Conservation (phyloP, 2,797 vertebrate genomes). For the Myiotriccus ornatus region DNA sequence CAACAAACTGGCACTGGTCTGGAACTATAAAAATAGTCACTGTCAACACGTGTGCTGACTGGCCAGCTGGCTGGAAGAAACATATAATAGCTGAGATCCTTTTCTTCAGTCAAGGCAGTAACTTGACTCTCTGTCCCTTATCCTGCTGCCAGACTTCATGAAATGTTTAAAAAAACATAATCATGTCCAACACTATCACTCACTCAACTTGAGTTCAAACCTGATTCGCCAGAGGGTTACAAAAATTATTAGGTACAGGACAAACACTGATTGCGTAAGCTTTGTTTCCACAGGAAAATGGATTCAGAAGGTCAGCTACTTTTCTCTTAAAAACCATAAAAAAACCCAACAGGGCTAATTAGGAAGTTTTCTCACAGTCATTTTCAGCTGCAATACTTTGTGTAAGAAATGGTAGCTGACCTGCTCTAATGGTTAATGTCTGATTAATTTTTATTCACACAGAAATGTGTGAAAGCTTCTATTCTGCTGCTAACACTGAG, state of each 20-base stretch:
- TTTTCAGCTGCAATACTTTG: conserved; percentile 3
- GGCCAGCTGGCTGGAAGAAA: not conserved
- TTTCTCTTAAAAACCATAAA: not conserved
- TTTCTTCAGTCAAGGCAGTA: not conserved
- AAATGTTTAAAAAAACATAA: not conserved
- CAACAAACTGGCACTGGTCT: not conserved
- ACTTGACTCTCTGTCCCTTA: not conserved
- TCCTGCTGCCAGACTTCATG: not conserved
- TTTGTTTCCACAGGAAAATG: conserved; percentile 54
- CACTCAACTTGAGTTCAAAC: not conserved
- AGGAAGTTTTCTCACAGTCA: not conserved
- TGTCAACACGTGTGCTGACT: not conserved
- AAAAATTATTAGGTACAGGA: conserved; percentile 3
- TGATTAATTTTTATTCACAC: not conserved
- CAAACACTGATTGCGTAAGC: conserved; percentile 30
- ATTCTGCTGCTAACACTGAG: not conserved
- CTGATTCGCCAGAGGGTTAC: not conserved
- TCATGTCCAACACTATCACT: not conserved
- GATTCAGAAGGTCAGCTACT: conserved; percentile 21
- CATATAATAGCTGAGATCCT: not conserved
- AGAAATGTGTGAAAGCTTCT: not conserved
- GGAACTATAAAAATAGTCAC: not conserved
- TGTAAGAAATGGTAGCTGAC: not conserved
- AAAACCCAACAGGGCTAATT: not conserved
- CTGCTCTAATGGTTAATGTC: not conserved